Evolutionary conservation across 2,113 vertebrate genomes (phyloP).

Genomic region (Penelope pileata): DNA sequence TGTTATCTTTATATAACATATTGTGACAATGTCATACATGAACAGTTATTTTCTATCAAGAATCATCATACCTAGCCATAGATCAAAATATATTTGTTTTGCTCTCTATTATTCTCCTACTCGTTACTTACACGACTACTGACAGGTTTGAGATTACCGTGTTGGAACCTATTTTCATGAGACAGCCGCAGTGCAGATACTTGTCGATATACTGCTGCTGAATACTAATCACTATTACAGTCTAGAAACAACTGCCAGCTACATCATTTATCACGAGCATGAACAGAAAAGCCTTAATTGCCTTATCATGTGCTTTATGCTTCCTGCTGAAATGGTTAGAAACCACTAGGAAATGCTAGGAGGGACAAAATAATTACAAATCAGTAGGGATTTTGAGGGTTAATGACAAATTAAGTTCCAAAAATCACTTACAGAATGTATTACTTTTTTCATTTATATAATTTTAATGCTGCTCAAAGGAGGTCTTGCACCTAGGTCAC

Average conservation of each 20-base stretch:
- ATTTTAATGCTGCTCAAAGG: not conserved
- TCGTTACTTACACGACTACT: not conserved
- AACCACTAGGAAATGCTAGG: constrained; percentile 15
- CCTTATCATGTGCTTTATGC: not conserved
- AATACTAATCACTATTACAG: constrained; percentile 61
- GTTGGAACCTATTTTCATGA: constrained; percentile 48
- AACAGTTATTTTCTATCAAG: not conserved
- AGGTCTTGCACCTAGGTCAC: no score
- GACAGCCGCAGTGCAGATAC: constrained; percentile 46
- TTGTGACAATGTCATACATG: not conserved
- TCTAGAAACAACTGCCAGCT: constrained; percentile 53
- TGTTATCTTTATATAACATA: not conserved
- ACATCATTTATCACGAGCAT: constrained; percentile 35
- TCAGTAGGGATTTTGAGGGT: not conserved
- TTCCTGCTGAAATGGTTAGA: constrained; percentile 19
- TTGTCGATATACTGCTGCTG: constrained; percentile 44
- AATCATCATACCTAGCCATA: not conserved
- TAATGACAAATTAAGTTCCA: constrained; percentile 1
- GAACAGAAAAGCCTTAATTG: constrained; percentile 43
- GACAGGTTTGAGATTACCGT: constrained; percentile 33
- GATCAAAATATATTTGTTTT: not conserved
- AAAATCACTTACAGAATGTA: not conserved
- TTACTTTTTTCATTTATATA: not conserved
- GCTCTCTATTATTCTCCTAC: not conserved
- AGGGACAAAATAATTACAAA: constrained; percentile 17